Percentiles rank a stretch among this genome's conserved stretches.
Conservation (phyloP, 1,140 invertebrate species). For the Halictus rubicundus region DNA sequence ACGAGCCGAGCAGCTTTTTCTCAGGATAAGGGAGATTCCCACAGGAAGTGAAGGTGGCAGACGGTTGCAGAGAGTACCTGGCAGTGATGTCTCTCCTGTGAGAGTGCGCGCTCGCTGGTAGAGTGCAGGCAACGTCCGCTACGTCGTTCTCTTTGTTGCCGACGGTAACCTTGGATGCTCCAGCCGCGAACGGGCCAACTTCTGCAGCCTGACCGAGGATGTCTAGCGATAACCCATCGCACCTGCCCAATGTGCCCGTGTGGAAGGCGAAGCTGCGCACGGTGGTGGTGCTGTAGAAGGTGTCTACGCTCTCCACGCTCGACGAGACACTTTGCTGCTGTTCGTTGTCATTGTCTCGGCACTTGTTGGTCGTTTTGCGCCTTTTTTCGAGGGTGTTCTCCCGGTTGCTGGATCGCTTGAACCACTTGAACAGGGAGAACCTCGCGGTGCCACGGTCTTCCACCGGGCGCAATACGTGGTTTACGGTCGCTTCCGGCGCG, state of each 20-base stretch:
- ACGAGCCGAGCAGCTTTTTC: slow-evolving; percentile 62
- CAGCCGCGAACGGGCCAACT: slow-evolving; percentile 82
- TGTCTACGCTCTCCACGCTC: slow-evolving; percentile 82
- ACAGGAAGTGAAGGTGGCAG: slow-evolving; percentile 79
- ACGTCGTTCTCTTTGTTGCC: slow-evolving; percentile 61
- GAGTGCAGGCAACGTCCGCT: slow-evolving; percentile 57
- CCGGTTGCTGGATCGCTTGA: slow-evolving; percentile 63
- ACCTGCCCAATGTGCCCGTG: slow-evolving; percentile 65
- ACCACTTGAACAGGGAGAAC: slow-evolving; percentile 77
- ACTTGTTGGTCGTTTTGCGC: slow-evolving; percentile 37
- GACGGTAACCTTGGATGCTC: slow-evolving; percentile 74
- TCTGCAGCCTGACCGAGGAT: slow-evolving; percentile 75
- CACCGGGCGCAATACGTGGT: slow-evolving; percentile 25
- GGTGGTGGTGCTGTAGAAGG: slow-evolving; percentile 85
- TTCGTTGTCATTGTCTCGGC: slow-evolving; percentile 16
- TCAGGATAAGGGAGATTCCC: slow-evolving; percentile 78
- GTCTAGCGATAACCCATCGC: slow-evolving; percentile 46
- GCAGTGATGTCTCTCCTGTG: slow-evolving; percentile 65
- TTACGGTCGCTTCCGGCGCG: slow-evolving; percentile 59
- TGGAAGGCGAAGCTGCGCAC: slow-evolving; percentile 87
- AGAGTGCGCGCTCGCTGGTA: slow-evolving; percentile 65
- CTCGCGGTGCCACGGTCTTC: slow-evolving; percentile 51
- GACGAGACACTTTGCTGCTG: slow-evolving; percentile 65
- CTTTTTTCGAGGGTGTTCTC: slow-evolving; percentile 53
- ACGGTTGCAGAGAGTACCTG: slow-evolving; percentile 76